A percentile compares a stretch with the other conserved stretches of the same genome.
These are phyloP conservation scores for Acanthococcus lagerstroemiae DNA, from an alignment of 2,888 invertebrate genomes.

Conservation along the genomic window DNA sequence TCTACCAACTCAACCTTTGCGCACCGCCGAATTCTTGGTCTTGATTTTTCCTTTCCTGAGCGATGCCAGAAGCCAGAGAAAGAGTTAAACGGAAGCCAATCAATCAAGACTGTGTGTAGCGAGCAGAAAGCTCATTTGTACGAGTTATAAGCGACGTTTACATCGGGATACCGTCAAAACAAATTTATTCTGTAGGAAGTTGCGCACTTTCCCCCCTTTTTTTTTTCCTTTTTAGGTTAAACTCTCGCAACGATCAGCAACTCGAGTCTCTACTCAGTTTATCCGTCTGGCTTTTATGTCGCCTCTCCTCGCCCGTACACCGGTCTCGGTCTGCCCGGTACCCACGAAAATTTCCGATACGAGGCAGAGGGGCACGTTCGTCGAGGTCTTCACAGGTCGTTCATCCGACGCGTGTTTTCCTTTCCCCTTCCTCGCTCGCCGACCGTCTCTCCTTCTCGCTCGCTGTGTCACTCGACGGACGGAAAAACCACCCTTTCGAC, in stretches of 20 bases:
- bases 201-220: background rate
- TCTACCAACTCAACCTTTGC: no score
- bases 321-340: background rate
- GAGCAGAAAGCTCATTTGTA: no score
- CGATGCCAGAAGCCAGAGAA: no score
- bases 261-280: conserved; percentile 1
- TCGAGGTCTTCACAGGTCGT: conserved; percentile 23
- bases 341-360: background rate
- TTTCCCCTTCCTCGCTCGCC: background rate
- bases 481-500: background rate
- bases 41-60: no score
- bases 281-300: conserved; percentile 3
- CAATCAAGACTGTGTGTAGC: no score
- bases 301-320: background rate
- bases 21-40: no score
- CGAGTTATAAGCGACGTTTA: no score
- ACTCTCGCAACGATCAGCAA: background rate
- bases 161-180: background rate
- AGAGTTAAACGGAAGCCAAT: no score
- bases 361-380: conserved; percentile 15
- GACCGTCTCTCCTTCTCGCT: no score
- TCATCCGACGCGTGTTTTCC: conserved; percentile 15
- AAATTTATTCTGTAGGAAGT: background rate
- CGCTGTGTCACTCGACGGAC: background rate
- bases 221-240: background rate